Evolutionary conservation across 2,797 vertebrate genomes (phyloP).

Genomic region (Galaxias olidus): DNA sequence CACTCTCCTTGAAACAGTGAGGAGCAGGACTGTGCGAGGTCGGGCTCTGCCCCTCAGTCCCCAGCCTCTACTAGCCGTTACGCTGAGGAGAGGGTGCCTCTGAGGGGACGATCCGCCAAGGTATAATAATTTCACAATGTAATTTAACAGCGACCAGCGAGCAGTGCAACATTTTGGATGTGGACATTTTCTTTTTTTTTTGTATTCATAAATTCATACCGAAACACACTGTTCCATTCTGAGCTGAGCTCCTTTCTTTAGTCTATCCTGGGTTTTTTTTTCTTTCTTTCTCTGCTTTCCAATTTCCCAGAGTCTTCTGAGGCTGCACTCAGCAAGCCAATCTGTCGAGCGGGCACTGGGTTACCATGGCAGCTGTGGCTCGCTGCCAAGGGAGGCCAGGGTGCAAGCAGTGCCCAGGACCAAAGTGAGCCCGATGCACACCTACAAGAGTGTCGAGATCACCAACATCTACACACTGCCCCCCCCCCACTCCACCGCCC

Average conservation of each 20-base stretch:
- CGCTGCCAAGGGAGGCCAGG: constrained; percentile 71
- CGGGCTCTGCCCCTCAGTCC: constrained; percentile 38
- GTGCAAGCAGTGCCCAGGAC: constrained; percentile 66
- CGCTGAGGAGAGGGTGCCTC: constrained; percentile 62
- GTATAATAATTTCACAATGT: constrained; percentile 37
- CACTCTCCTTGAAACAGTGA: constrained; percentile 31
- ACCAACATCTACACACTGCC: constrained; percentile 69
- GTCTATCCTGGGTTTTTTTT: not conserved
- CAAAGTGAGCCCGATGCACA: constrained; percentile 74
- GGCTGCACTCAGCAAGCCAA: constrained; percentile 66
- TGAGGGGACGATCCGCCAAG: constrained; percentile 68
- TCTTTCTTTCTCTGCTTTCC: not conserved
- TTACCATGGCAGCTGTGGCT: constrained; percentile 70
- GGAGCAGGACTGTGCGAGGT: constrained; percentile 40
- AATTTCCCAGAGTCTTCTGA: constrained; percentile 56
- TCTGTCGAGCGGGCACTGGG: constrained; percentile 63
- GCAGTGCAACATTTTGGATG: not conserved
- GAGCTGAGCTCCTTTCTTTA: not conserved
- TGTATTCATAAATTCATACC: not conserved
- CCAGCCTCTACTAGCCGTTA: constrained; percentile 60
- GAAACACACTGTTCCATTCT: not conserved
- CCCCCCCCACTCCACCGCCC: not conserved
- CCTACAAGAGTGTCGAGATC: constrained; percentile 75
- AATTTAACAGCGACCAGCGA: not conserved
- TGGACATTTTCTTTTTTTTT: not conserved